Conservation (phyloP, 2,888 invertebrate genomes). For the Empis livida region DNA sequence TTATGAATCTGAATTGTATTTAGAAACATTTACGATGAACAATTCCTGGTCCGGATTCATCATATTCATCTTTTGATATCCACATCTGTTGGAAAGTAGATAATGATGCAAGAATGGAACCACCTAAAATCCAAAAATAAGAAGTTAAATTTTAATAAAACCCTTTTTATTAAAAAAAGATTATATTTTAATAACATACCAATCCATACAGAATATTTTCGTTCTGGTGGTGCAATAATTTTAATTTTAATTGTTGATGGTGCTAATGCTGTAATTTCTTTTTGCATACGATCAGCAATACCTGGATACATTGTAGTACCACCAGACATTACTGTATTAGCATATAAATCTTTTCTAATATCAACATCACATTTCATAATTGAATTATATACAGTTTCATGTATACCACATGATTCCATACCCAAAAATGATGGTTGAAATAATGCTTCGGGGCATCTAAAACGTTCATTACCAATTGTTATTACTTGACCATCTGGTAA, state of each 20-base stretch:
- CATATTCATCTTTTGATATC: conserved; percentile 85
- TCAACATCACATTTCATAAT: conserved; percentile 57
- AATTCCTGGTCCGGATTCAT: conserved; percentile 84
- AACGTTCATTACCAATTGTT: conserved; percentile 78
- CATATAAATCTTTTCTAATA: conserved; percentile 46
- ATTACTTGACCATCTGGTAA: conserved; percentile 83
- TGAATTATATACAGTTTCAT: background rate
- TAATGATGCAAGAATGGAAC: conserved; percentile 76
- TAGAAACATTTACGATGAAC: conserved; percentile 99
- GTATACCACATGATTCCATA: conserved; percentile 68
- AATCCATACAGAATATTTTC: background rate
- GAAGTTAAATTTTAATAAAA: too few relatives aligned
- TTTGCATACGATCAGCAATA: conserved; percentile 96
- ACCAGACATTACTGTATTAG: conserved; percentile 81
- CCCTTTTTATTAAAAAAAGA: too few relatives aligned
- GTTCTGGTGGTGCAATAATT: conserved; percentile 65
- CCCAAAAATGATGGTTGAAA: conserved; percentile 86
- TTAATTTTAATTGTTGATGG: conserved; percentile 82
- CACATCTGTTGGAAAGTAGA: conserved; percentile 88
- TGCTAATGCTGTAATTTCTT: conserved; percentile 43
- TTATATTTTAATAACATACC: background rate
- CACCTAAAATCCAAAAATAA: too few relatives aligned
- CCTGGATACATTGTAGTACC: conserved; percentile 96
- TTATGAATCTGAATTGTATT: conserved; percentile 17
- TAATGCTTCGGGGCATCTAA: conserved; percentile 78